Evolutionary conservation across 2,888 invertebrate species (phyloP).

Genomic region (Meliscaeva auricollis): DNA sequence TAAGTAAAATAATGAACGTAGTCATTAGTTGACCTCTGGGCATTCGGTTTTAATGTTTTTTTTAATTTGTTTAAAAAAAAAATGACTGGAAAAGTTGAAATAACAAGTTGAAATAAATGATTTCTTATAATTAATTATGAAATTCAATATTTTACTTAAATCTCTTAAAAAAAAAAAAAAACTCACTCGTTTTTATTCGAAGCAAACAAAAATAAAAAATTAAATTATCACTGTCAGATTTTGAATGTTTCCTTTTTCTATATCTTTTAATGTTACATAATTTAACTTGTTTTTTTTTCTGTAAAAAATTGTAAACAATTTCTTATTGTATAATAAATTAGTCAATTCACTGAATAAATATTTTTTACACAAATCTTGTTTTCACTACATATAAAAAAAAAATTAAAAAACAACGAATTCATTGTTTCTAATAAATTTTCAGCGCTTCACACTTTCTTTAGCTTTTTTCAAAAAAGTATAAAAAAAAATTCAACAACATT

Average conservation of each 20-base stretch:
- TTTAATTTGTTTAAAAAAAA: neutral
- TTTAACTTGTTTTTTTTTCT: slow-evolving; percentile 7
- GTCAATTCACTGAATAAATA: slow-evolving; percentile 43
- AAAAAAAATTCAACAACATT: slow-evolving; percentile 42
- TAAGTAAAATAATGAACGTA: slow-evolving; percentile 24
- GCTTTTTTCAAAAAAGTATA: slow-evolving; percentile 23
- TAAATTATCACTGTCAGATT: slow-evolving; percentile 31
- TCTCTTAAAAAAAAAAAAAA: neutral
- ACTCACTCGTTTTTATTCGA: slow-evolving; percentile 9
- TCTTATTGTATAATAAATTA: slow-evolving; percentile 58
- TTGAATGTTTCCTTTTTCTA: slow-evolving; percentile 5
- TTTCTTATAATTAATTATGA: neutral
- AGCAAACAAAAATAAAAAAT: neutral
- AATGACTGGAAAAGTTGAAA: neutral
- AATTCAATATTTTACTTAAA: slow-evolving; percentile 20
- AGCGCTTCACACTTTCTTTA: slow-evolving; percentile 38
- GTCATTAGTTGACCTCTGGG: neutral
- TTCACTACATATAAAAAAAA: slow-evolving; percentile 10
- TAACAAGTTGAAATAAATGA: neutral
- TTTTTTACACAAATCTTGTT: slow-evolving; percentile 32
- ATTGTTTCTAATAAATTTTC: slow-evolving; percentile 6
- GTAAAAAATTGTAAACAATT: slow-evolving; percentile 25
- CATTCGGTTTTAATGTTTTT: neutral
- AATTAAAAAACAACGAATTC: slow-evolving; percentile 25
- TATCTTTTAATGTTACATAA: slow-evolving; percentile 28